Evolutionary conservation across 2,113 vertebrate species (phyloP), one percentile per base, ranked within the genome.

Genomic region (Electrona antarctica): DNA sequence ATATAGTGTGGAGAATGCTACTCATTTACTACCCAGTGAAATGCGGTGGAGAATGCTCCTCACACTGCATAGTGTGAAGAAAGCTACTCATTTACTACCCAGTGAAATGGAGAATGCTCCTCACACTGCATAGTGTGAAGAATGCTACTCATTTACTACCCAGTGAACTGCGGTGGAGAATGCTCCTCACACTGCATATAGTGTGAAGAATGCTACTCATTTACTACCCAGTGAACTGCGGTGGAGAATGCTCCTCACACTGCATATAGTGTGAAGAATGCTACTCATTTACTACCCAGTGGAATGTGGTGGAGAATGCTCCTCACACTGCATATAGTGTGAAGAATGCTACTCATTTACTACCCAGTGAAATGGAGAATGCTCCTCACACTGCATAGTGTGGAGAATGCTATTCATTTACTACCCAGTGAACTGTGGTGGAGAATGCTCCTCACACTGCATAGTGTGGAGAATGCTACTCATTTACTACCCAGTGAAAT

Each of bases 401-500:
- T 45, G 21, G 2, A 64, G 28, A n/a, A 76, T 49, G 60, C 71
- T 78, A 62, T 78, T 71, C 8, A 76, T 87, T 84, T 76, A 78
- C 47, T 28, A 69, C 67, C 21, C 67, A 14, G 54, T 71, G 68
- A 84, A 79, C 82, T n/a, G n/a, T n/a, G n/a, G n/a, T n/a, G n/a
- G n/a, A n/a, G n/a, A n/a, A n/a, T n/a, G n/a, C n/a, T 15, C 64
- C 45, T 29, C 15, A 55, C 15, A 50, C 9, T 41, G 14, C 55
- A 54, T 0, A 29, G 33, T 45, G 21, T 45, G 21, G 2, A 64
- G 28, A n/a, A 76, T 49, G 60, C 71, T 78, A 62, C 79, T 71
- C 8, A 76, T 87, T 84, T 76, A 78, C 47, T 28, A 69, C 67
- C 21, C 67, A 14, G 54, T 71, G 68, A 84, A 79, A 83, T n/a